These are phyloP conservation scores for Penaeus japonicus DNA, from an alignment of 1,140 invertebrate genomes.

Conservation along the genomic window DNA sequence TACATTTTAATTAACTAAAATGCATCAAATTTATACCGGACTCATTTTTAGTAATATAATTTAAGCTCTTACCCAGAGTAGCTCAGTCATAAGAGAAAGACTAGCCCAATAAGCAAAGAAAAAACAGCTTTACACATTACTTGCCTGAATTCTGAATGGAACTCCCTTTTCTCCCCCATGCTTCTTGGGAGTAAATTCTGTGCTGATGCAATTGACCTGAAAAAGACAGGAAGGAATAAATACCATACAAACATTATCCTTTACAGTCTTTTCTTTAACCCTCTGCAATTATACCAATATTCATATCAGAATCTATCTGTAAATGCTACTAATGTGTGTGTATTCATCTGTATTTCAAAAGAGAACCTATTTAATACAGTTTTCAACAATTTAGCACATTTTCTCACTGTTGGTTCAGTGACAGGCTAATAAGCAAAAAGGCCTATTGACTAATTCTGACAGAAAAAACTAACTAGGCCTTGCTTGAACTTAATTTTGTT, in stretches of 20 bases:
- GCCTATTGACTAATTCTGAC: background rate
- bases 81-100: background rate
- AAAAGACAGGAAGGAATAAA: slow-evolving; percentile 38
- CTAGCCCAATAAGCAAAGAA: background rate
- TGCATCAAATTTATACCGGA: too few species aligned
- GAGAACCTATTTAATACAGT: too few species aligned
- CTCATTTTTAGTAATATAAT: too few species aligned
- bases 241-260: background rate
- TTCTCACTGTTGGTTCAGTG: too few species aligned
- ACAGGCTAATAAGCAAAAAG: too few species aligned
- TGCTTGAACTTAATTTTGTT: background rate
- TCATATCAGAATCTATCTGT: too few species aligned
- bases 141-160: slow-evolving; percentile 92
- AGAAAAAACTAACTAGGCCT: background rate
- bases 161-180: slow-evolving; percentile 98
- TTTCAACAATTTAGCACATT: too few species aligned
- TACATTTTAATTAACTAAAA: too few species aligned
- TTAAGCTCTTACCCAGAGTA: background rate
- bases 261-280: too few species aligned
- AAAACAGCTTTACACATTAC: slow-evolving; percentile 56
- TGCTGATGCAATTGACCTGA: slow-evolving; percentile 93
- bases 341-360: too few species aligned
- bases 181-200: slow-evolving; percentile 97
- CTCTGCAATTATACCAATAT: too few species aligned
- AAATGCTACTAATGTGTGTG: too few species aligned